Evolutionary conservation across 2,113 vertebrate genomes (phyloP).

Genomic region (Propithecus coquereli): DNA sequence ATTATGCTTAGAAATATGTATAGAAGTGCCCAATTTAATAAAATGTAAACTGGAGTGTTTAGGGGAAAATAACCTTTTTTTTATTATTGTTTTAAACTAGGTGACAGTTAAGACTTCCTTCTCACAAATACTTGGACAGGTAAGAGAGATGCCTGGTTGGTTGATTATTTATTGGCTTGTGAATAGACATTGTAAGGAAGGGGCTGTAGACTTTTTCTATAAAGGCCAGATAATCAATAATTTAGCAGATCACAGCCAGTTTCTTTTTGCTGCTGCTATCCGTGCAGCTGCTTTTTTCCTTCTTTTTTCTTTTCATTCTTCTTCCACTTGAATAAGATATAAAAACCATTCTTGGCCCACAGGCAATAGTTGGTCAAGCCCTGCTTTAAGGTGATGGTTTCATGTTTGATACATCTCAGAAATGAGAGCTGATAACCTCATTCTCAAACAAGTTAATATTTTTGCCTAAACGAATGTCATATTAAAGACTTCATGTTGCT

Average conservation of each 20-base stretch:
- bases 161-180: constrained; percentile 8
- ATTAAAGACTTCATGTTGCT: not conserved
- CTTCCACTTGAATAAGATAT: not conserved
- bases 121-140: constrained; percentile 93
- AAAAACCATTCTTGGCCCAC: not conserved
- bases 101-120: constrained; percentile 91
- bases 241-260: not conserved
- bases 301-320: not conserved
- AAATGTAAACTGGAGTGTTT: not conserved
- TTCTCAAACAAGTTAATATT: not conserved
- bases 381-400: not conserved
- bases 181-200: not conserved
- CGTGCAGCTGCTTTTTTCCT: not conserved
- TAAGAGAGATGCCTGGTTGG: constrained; percentile 76
- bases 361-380: too few species aligned
- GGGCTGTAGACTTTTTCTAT: not conserved
- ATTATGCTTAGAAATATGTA: not conserved
- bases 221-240: not conserved
- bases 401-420: not conserved
- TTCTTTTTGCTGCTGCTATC: not conserved
- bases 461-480: constrained; percentile 30
- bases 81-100: constrained; percentile 77
- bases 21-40: not conserved
- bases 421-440: not conserved
- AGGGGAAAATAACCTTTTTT: constrained; percentile 39